Evolutionary conservation across 2,888 invertebrate species (phyloP).

Genomic region (Thymelicus lineola): DNA sequence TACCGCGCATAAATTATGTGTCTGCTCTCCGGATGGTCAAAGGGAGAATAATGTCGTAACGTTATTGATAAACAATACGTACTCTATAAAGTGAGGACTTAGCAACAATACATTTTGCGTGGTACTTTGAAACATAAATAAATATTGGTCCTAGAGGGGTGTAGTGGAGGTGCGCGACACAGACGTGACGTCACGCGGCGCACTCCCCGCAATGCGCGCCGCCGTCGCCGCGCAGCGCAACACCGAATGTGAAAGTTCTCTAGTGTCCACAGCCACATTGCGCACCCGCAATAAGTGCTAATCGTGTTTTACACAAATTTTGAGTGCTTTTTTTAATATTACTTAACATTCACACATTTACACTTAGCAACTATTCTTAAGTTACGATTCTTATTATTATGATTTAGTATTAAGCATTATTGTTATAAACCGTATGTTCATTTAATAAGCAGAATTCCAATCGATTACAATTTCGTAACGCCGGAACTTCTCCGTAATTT

Average conservation of each 20-base stretch:
- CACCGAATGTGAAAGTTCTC: conserved; percentile 82
- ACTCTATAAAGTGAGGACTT: no score
- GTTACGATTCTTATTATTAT: background rate
- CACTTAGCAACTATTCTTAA: conserved; percentile 5
- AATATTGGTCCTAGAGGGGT: background rate
- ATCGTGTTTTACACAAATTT: conserved; percentile 57
- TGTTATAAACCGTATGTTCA: conserved; percentile 9
- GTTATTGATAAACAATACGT: no score
- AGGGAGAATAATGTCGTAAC: no score
- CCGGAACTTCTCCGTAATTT: conserved; percentile 47
- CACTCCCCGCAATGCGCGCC: conserved; percentile 41
- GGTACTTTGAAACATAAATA: background rate
- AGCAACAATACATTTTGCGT: background rate
- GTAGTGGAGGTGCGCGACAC: conserved; percentile 18
- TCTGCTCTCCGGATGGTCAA: background rate
- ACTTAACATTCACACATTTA: conserved; percentile 13
- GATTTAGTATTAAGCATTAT: conserved; percentile 5
- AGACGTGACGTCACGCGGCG: conserved; percentile 35
- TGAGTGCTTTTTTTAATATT: conserved; percentile 28
- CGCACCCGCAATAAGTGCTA: conserved; percentile 70
- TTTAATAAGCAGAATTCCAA: conserved; percentile 41
- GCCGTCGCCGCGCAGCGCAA: conserved; percentile 53
- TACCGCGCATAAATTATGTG: background rate
- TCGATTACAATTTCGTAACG: conserved; percentile 56
- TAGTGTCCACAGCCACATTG: conserved; percentile 52